phyloP scores from a whole-genome alignment of 2,888 invertebrate genomes.

The Tuberolachnus salignus region DNA sequence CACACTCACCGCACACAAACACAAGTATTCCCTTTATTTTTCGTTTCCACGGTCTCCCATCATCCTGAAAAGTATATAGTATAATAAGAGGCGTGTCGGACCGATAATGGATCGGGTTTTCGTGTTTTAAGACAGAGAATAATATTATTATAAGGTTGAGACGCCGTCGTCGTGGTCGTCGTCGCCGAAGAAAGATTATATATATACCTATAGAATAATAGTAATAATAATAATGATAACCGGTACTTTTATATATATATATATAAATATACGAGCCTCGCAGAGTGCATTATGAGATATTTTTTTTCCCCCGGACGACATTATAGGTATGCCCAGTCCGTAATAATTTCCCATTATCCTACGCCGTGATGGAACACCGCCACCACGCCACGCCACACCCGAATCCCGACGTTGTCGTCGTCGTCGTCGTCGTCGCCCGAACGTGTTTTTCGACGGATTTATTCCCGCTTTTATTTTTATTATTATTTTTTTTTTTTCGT shows the following conservation, averaged over 20 bases:
- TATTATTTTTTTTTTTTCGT: constrained; percentile 20
- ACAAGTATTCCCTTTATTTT: not conserved
- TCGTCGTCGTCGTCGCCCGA: not conserved
- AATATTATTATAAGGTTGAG: no score
- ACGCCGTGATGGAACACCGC: constrained; percentile 26
- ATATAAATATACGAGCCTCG: no score
- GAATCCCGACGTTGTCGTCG: no score
- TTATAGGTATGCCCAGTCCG: not conserved
- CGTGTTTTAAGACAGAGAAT: constrained; percentile 22
- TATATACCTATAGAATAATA: constrained; percentile 33
- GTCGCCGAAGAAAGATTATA: not conserved
- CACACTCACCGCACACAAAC: not conserved
- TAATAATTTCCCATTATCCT: constrained; percentile 55
- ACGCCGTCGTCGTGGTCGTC: no score
- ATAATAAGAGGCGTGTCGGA: constrained; percentile 49
- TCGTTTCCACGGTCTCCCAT: constrained; percentile 23
- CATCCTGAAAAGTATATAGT: no score
- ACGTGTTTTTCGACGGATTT: constrained; percentile 9
- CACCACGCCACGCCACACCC: not conserved
- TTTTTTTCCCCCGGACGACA: constrained; percentile 46
- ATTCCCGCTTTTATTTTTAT: not conserved
- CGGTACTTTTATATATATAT: constrained; percentile 43
- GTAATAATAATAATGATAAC: constrained; percentile 54
- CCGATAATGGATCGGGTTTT: constrained; percentile 56
- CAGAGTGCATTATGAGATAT: constrained; percentile 55